Base-by-base conservation (phyloP, 2,113 vertebrate genomes). In the Amphiprion percula region DNA sequence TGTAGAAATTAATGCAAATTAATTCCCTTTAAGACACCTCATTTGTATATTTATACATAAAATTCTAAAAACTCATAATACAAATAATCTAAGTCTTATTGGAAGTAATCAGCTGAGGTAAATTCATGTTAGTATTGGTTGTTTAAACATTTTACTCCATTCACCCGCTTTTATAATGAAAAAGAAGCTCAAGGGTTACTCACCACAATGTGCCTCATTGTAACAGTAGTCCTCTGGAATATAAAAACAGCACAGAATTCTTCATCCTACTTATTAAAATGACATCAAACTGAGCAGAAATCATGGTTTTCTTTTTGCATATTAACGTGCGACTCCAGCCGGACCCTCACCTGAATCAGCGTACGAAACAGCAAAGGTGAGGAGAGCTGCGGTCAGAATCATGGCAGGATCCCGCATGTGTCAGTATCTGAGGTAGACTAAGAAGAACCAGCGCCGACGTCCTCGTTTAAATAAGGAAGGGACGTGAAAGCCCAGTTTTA, bases 161-260 rank as follows among this genome's bases (percentile, higher is more conserved):
- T 37, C 33, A 37, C 33, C 33, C 9, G 33, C 33, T 1, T 7
- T 33, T 4, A 47, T 4, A 50, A 19, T n/a, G 1, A 61, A n/a
- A 23, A 73, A 54, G 46, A 26, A 1, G 12, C 2, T 15, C 8
- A 37, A 37, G 8, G n/a, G 28, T 62, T 6, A 86, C 94, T 94
- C 68, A 95, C 94, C 90, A 86, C 94, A 94, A 0, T 88, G 73
- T 10, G 75, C 72, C 62, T 93, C 87, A 30, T 91, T 65, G 46
- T 95, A 95, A 80, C 94, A 95, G 82, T 91, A 95, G 21, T 94
- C 90, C 15, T 84, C 90, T 92, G 80, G 39, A 89, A 78, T 5
- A 77, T 1, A n/a, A 50, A 77, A 69, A 82, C 0, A 71, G 4
- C 3, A 73, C 24, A 44, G 19, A 4, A 12, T 2, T 41, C 46